Evolutionary conservation across 2,113 vertebrate genomes (phyloP), one percentile per base, ranked within the genome.

Genomic region (Bostrychus sinensis): DNA sequence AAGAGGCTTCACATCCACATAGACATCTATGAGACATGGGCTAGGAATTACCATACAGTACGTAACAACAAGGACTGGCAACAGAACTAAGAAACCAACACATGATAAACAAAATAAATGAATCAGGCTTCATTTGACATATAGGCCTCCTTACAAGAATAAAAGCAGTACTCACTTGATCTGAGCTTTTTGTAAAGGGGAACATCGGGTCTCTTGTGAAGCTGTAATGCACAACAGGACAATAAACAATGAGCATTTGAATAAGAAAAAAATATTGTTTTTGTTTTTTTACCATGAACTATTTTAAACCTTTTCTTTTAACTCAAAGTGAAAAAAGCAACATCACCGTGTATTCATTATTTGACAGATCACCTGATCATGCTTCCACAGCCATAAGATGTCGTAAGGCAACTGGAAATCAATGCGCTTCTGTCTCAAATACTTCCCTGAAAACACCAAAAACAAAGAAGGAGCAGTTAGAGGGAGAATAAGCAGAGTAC

Each of bases 381-480:
- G 97, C 92, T 99, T 98, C 97, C 97, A 99, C 88, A 98, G 96
- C 97, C 97, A 99, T 75, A 98, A 91, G 91, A 98, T 98, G 89
- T 99, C 97, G 11, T 98, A 98, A 72, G 97, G 96, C 91, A 99
- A 93, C 92, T 99, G 97, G 91, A 99, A 99, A 89, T 98, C 97
- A 70, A 96, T 95, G 57, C 96, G 92, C 85, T 97, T 98, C 86
- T 98, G 96, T 92, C 97, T 94, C 74, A 98, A 93, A 89, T 99
- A 99, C 87, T 99, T 99, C 28, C 97, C 97, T 98, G 90, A 26
- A 79, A 91, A 58, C 46, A 51, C 13, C n/a, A 77, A 36, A 36
- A 36, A 54, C 11, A 14, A 26, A 3, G 20, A 34, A 7, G 19
- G 16, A 5, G 48, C 51, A 63, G 36, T 70, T 32, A 9, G 30